These are phyloP conservation scores for Peromyscus nudipes DNA, from an alignment of 2,797 vertebrate genomes.

Conservation along the genomic window DNA sequence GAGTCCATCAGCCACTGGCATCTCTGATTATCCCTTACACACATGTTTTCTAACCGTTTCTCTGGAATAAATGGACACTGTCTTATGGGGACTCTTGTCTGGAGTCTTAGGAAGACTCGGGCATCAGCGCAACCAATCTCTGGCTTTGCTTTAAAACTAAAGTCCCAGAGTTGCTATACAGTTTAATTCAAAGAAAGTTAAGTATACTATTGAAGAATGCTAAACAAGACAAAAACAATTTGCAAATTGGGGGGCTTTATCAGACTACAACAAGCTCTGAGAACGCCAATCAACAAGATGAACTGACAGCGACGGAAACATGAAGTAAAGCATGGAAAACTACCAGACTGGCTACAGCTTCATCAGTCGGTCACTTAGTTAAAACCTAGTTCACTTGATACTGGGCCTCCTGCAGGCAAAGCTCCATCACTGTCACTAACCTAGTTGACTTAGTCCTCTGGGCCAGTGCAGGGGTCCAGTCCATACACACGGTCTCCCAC, in stretches of 20 bases:
- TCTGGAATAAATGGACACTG: neutral
- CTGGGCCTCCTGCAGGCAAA: neutral
- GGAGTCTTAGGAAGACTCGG: neutral
- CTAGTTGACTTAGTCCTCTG: neutral
- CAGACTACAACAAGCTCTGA: neutral
- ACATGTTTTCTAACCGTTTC: neutral
- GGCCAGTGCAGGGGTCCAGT: neutral
- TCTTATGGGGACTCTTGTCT: neutral
- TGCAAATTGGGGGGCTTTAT: neutral
- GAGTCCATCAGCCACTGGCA: neutral
- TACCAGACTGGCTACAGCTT: neutral
- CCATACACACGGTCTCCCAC: neutral
- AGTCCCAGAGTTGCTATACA: neutral
- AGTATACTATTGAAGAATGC: neutral
- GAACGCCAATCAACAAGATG: neutral
- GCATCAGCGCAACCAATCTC: neutral
- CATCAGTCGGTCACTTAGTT: neutral
- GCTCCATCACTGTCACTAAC: too few relatives aligned
- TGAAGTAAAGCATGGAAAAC: neutral
- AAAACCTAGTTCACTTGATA: neutral
- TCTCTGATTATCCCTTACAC: too few relatives aligned
- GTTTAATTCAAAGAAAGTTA: neutral
- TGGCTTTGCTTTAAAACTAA: neutral
- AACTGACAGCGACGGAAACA: neutral
- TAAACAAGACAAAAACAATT: neutral